Percentiles rank a stretch among this genome's conserved stretches.
Conservation (phyloP, 2,888 invertebrate genomes). For the Calliopum simillimum region DNA sequence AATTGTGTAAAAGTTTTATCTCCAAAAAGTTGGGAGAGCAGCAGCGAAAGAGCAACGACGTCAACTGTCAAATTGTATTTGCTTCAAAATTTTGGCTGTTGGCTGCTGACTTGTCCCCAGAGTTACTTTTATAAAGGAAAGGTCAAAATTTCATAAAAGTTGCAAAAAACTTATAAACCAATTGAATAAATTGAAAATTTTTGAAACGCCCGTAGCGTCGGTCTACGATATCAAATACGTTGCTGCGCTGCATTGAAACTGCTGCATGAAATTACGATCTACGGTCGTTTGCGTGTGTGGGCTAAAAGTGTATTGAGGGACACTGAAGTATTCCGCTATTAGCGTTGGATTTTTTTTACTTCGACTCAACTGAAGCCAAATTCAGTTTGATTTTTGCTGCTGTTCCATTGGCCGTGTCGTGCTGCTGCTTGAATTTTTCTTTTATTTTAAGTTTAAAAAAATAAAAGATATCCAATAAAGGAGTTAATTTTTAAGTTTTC, state of each 20-base stretch:
- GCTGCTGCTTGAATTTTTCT: constrained; percentile 32
- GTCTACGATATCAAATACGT: too few relatives aligned
- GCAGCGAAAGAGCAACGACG: too few relatives aligned
- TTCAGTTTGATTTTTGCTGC: constrained; percentile 30
- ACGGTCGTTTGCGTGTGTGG: constrained; percentile 40
- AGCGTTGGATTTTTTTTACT: constrained; percentile 44
- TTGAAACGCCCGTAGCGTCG: too few relatives aligned
- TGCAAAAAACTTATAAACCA: too few relatives aligned
- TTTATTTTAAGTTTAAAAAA: constrained; percentile 24
- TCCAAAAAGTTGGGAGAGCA: too few relatives aligned
- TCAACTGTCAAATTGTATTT: background rate
- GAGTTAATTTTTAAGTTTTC: background rate
- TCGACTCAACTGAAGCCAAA: constrained; percentile 25
- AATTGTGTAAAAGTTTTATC: too few relatives aligned
- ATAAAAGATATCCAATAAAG: constrained; percentile 1
- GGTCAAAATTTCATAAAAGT: too few relatives aligned
- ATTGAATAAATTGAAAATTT: too few relatives aligned
- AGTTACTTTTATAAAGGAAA: background rate
- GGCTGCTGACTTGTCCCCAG: background rate
- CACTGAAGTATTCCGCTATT: constrained; percentile 50
- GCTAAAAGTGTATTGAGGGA: constrained; percentile 45
- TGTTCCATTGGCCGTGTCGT: constrained; percentile 40
- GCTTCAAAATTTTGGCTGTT: background rate
- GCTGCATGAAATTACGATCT: constrained; percentile 38
- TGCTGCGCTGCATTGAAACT: too few relatives aligned